Evolutionary conservation across 53 echinoderm and acorn worm genomes (phyloP).

Genomic region (Mesocentrotus franciscanus): DNA sequence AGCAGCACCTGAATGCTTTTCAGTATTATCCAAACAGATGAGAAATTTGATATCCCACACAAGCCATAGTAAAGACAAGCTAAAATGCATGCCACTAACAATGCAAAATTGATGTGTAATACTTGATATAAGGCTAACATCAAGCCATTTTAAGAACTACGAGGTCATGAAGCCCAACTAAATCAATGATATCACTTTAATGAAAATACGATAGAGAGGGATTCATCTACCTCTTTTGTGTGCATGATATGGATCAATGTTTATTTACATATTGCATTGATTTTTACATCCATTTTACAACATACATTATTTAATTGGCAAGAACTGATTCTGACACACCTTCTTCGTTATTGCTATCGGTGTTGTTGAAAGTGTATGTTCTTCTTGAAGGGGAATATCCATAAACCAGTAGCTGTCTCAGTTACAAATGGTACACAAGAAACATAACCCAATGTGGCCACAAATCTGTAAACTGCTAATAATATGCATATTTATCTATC

Average conservation of each 20-base stretch:
- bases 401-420: no score
- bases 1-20: neutral
- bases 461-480: no score
- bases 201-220: neutral
- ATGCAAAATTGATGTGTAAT: neutral
- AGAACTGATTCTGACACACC: neutral
- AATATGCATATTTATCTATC: no score
- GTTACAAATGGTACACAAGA: no score
- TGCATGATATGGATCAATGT: neutral
- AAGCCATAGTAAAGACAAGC: neutral
- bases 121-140: neutral
- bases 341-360: neutral
- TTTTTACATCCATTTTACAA: neutral
- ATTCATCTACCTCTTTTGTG: neutral
- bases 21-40: no score
- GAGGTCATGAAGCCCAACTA: constrained; percentile 14
- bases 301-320: neutral
- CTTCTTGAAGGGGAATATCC: no score
- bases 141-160: neutral
- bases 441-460: no score
- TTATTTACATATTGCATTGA: constrained; percentile 12
- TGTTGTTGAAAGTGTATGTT: neutral
- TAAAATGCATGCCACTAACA: neutral
- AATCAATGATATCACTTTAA: constrained; percentile 32
- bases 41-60: no score